phyloP scores from a whole-genome alignment of 2,797 vertebrate genomes.

The Esox lucius region DNA sequence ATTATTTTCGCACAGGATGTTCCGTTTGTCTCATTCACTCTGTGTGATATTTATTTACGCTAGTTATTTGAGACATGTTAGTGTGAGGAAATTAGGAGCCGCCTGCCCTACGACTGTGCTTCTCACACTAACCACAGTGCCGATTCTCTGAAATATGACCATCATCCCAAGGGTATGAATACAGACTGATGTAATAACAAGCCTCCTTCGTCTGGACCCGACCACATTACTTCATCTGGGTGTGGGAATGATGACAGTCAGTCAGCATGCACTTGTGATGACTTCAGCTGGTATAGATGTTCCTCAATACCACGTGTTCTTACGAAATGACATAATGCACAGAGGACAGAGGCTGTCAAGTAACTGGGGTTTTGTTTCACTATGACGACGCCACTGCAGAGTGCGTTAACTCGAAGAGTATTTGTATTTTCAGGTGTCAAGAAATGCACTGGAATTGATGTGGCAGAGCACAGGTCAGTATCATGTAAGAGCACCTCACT shows the following conservation, averaged over 20 bases:
- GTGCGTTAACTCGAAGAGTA: constrained; percentile 7
- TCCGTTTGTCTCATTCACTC: constrained; percentile 51
- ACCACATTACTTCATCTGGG: constrained; percentile 71
- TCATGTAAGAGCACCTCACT: background rate
- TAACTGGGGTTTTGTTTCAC: constrained; percentile 39
- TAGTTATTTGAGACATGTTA: constrained; percentile 37
- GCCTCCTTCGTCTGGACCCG: constrained; percentile 52
- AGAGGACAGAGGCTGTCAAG: constrained; percentile 53
- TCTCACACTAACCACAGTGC: constrained; percentile 48
- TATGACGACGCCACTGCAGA: background rate
- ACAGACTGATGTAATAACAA: constrained; percentile 65
- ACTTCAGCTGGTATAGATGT: constrained; percentile 63
- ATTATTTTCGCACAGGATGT: background rate
- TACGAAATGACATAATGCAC: constrained; percentile 57
- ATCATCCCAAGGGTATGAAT: constrained; percentile 57
- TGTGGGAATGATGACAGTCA: constrained; percentile 64
- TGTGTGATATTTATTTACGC: constrained; percentile 27
- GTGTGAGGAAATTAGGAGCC: constrained; percentile 46
- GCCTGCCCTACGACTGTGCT: constrained; percentile 31
- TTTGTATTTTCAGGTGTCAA: constrained; percentile 11
- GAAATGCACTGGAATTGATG: background rate
- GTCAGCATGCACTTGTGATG: constrained; percentile 72
- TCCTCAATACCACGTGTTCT: constrained; percentile 57
- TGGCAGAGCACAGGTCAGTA: background rate
- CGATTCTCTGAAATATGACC: constrained; percentile 44